phyloP scores from a whole-genome alignment of 2,888 invertebrate genomes.

The Linyphia triangularis region DNA sequence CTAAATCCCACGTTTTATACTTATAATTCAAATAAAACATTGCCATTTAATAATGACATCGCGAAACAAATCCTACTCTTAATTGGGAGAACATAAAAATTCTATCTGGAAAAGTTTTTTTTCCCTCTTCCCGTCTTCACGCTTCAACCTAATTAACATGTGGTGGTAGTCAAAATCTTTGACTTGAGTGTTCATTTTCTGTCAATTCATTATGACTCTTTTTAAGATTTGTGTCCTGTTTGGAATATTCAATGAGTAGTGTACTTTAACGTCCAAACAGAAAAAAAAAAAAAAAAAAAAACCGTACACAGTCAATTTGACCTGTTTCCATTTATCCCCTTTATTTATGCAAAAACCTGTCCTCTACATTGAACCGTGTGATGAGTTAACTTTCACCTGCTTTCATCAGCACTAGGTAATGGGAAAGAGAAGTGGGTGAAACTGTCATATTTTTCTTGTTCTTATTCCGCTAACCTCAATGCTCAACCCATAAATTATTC shows the following conservation, averaged over 20 bases:
- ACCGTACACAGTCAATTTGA: conserved; percentile 39
- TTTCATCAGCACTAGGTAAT: conserved; percentile 44
- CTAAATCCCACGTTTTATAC: background rate
- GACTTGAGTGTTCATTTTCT: conserved; percentile 23
- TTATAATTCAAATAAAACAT: background rate
- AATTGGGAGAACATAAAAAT: background rate
- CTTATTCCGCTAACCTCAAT: conserved; percentile 66
- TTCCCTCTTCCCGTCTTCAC: background rate
- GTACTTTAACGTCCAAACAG: background rate
- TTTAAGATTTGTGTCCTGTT: conserved; percentile 17
- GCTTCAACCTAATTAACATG: conserved; percentile 28
- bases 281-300: background rate
- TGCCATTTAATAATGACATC: no score
- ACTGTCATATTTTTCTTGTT: conserved; percentile 20
- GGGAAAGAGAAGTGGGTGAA: conserved; percentile 57
- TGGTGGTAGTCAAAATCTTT: background rate
- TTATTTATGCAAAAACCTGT: conserved; percentile 60
- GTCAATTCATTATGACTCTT: conserved; percentile 31
- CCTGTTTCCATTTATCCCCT: conserved; percentile 47
- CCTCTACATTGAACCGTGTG: conserved; percentile 62
- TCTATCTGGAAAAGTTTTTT: background rate
- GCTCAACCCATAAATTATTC: conserved; percentile 66
- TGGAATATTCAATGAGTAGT: conserved; percentile 46
- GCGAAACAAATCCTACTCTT: no score
- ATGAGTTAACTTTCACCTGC: conserved; percentile 72